Base-by-base conservation (phyloP, 2,888 invertebrate species). In the Argyresthia albistria region DNA sequence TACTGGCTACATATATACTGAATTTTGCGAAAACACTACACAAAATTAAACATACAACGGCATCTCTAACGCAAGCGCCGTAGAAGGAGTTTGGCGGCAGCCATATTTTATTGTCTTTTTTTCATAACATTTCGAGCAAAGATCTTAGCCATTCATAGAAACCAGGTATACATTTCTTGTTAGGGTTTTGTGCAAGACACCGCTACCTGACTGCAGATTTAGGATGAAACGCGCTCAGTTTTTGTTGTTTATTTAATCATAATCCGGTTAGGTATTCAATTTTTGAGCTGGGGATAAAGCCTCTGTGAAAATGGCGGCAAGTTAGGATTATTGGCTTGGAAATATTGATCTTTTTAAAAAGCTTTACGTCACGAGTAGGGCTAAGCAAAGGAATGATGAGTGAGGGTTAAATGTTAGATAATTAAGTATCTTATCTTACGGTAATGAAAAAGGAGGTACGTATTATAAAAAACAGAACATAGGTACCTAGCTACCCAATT, bases 101-200 rank as follows among this genome's bases (percentile, higher is more conserved):
- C 83, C 84, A 86, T 84, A 69, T 77, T 82, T 83, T 77, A 76
- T 80, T 76, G 69, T 70, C 63, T 67, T 69, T 73, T 69, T 74
- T 80, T 80, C 77, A 67, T 62, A 64, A 71, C 66, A 69, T 68
- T 70, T 70, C 69, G 69, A 68, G 78, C 75, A 61, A 74, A 78
- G 80, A 77, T 79, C 37, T 39, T 39, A 46, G 77, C 70, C 80
- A 80, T 84, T 83, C 80, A 83, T 81, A 77, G 76, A 64, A 73
- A 70, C 72, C 84, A 86, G 84, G 84, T 84, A 86, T 76, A 83
- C 76, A 77, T 73, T 76, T 76, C 69, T 66, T 58, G 66, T 67
- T 63, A 59, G 54, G 25, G 47, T 53, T 60, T 58, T 56, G 50
- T 51, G 58, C 54, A 61, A 60, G 58, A 25, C 57, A 55, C 56